A percentile compares a stretch with the other conserved stretches of the same genome.
Conservation (phyloP, 2,797 vertebrate species). For the Myoxocephalus aenaeus region DNA sequence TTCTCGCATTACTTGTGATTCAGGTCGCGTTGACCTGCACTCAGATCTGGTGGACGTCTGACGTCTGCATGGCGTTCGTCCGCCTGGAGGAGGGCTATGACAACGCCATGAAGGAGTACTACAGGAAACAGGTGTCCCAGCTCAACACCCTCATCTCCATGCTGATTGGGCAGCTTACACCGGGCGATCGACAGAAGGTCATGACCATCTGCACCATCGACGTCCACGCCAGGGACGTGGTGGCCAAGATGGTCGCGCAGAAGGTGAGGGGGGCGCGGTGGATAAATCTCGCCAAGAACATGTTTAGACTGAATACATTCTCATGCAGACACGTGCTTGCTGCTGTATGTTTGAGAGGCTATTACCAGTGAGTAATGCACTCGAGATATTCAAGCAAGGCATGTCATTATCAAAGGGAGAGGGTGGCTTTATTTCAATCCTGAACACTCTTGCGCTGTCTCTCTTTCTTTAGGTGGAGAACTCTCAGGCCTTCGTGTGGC, state of each 20-base stretch:
- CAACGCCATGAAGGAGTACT: slow-evolving; percentile 93
- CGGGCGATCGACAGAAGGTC: slow-evolving; percentile 93
- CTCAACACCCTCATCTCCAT: slow-evolving; percentile 91
- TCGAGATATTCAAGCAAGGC: slow-evolving; percentile 40
- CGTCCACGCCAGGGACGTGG: slow-evolving; percentile 95
- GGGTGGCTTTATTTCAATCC: slow-evolving; percentile 23
- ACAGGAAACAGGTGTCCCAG: slow-evolving; percentile 92
- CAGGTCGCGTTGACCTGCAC: slow-evolving; percentile 93
- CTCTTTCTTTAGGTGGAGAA: slow-evolving; percentile 86
- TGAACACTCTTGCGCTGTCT: neutral
- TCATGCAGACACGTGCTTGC: slow-evolving; percentile 12
- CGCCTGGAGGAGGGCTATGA: slow-evolving; percentile 94
- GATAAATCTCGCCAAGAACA: neutral
- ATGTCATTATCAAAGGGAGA: slow-evolving; percentile 62
- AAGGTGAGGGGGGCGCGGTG: slow-evolving; percentile 83
- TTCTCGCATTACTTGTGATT: neutral
- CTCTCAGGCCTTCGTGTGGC: slow-evolving; percentile 94
- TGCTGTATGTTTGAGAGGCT: slow-evolving; percentile 39
- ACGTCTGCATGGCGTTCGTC: slow-evolving; percentile 91
- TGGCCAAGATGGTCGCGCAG: slow-evolving; percentile 92
- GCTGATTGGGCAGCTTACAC: slow-evolving; percentile 92
- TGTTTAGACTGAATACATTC: slow-evolving; percentile 1
- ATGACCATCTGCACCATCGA: slow-evolving; percentile 98
- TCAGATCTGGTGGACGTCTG: slow-evolving; percentile 97
- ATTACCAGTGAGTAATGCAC: slow-evolving; percentile 50